A percentile compares a stretch with the other conserved stretches of the same genome.
Evolutionary conservation across 2,113 vertebrate species (phyloP).

Genomic region (Halcyon malimbica): DNA sequence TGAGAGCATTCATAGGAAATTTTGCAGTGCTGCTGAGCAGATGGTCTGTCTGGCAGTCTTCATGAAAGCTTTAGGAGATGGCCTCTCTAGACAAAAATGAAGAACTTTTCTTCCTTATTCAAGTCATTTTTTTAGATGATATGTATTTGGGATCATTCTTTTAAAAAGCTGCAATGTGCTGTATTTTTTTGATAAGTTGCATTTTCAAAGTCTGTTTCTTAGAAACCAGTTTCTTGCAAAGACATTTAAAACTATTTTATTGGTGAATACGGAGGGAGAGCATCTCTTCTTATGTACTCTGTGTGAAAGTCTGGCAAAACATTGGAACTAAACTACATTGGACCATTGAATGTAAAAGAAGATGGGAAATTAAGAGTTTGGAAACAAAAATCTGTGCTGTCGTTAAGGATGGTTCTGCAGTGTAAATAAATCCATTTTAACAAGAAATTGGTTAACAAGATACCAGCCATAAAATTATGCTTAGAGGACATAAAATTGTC

Average conservation of each 20-base stretch:
- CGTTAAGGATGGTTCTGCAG: background rate
- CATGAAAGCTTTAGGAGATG: background rate
- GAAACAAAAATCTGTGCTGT: background rate
- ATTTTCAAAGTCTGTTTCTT: background rate
- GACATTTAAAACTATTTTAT: background rate
- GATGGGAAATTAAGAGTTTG: background rate
- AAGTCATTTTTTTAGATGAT: background rate
- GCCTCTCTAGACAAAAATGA: background rate
- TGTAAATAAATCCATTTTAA: background rate
- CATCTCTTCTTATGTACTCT: background rate
- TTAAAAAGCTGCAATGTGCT: background rate
- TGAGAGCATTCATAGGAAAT: background rate
- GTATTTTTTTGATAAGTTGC: background rate
- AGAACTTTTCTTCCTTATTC: background rate
- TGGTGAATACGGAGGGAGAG: background rate
- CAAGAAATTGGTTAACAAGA: background rate
- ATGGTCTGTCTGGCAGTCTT: background rate
- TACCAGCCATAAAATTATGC: background rate
- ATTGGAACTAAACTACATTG: background rate
- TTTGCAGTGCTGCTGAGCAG: background rate
- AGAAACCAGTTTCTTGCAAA: background rate
- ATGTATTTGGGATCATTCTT: background rate
- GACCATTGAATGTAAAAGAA: background rate
- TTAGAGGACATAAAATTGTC: background rate
- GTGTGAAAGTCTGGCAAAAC: background rate